A percentile compares a stretch with the other conserved stretches of the same genome.
phyloP scores from a whole-genome alignment of 2,797 vertebrate species.

The Synaphobranchus kaupii region DNA sequence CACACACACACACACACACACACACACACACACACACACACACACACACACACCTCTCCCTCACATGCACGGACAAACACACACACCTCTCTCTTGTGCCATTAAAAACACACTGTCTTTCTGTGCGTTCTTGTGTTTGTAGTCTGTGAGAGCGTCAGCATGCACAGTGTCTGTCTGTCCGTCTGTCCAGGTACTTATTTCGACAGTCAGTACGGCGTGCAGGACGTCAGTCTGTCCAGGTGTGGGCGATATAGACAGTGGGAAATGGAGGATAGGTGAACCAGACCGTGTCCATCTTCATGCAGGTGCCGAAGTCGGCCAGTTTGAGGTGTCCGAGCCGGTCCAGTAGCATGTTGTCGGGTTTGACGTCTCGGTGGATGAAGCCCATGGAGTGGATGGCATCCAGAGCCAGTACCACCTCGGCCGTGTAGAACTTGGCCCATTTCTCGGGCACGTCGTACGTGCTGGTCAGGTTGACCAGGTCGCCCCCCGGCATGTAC shows the following conservation, averaged over 20 bases:
- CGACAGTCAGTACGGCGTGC: neutral
- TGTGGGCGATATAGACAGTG: too few species aligned
- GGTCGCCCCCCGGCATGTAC: constrained; percentile 99
- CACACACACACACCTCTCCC: neutral
- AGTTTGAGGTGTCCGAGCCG: constrained; percentile 91
- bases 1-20: too few species aligned
- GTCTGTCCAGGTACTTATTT: neutral
- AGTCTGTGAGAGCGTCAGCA: neutral
- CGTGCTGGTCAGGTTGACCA: constrained; percentile 98
- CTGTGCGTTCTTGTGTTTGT: neutral
- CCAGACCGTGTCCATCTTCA: constrained; percentile 97
- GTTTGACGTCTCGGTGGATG: constrained; percentile 97
- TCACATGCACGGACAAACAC: neutral
- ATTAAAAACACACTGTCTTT: neutral
- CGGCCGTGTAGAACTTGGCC: constrained; percentile 97
- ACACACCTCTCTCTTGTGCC: neutral
- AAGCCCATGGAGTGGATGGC: constrained; percentile 99
- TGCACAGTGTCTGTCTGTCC: neutral
- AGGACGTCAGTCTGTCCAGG: too few species aligned
- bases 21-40: too few species aligned
- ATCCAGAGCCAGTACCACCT: constrained; percentile 95
- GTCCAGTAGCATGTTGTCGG: constrained; percentile 99
- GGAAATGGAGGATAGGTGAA: neutral
- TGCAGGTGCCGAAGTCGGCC: constrained; percentile 98
- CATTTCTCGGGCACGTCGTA: constrained; percentile 98